Base-by-base conservation (phyloP, 1,140 invertebrate species). In the Ostrea denselamellosa region DNA sequence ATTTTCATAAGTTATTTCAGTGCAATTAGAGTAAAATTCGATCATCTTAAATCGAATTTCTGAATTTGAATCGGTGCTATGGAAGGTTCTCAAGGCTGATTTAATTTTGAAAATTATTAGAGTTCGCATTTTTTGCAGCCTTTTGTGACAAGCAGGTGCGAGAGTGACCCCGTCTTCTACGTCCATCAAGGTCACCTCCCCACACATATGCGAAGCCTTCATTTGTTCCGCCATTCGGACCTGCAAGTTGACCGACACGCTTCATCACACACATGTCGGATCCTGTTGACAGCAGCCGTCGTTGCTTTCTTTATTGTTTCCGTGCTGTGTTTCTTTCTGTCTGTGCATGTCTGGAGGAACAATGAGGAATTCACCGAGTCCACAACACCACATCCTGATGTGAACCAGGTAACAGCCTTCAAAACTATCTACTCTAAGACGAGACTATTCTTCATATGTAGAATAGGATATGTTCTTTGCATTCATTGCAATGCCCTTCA, bases 161-260 rank as follows among this genome's bases (percentile, higher is more conserved):
- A 77, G 14, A 25, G 28, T 8, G 28, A 77, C 68, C 28, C 68
- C 10, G 68, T 77, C 25, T 77, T 77, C 25, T 77, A 77, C 10
- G 68, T 77, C 22, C 68, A 77, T 28, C 68, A 77, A 34, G 68
- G 68, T 77, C 68, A 77, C 28, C 68, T 77, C 25, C 68, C 68
- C 2, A 77, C 68, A 8, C 68, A 77, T 25, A 77, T 77, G 68
- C 22, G 22, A 25, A 77, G 68, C 28, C 68, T 77, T 25, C 68
- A 25, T 17, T 12, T 77, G 68, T 34, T 25, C 8, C 28, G 68
- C 14, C 8, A 77, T 25, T 14, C 68, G 8, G 68, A 12, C 68
- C 68, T 28, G 17, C 68, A 34, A 4, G 4, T 25, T 8, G 28
- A 25, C 68, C 22, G 68, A 77, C 25, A 34, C 25, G 25, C 25